Base-by-base conservation (phyloP, 2,888 invertebrate genomes). In the Tetranychus piercei region DNA sequence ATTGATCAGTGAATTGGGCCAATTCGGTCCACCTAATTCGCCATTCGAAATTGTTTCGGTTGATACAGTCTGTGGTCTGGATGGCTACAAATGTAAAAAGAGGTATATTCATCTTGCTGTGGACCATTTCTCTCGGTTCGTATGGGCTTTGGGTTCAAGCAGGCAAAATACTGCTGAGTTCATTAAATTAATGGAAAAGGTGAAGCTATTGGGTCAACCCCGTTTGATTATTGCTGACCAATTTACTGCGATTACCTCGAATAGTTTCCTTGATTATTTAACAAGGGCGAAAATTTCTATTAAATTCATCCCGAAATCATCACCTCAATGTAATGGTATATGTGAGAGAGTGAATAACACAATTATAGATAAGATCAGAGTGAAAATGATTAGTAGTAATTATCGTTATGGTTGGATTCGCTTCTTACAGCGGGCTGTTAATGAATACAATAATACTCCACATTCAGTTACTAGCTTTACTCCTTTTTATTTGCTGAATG, bases 41-140 rank as follows among this genome's bases (percentile, higher is more conserved):
- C 75, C 75, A 9, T 75, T 75, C 45, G 75, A 75, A 7, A 75
- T 75, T 6, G 70, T 75, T 43, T 74, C 71, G 23, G 45, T 75
- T 23, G 75, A 75, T 34, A 75, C 75, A 1, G 23, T 55, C 5
- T 65, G 74, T 18, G 75, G 75, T 3, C 23, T 75, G 1, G 71
- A 15, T 15, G 65, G 67, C 1, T 69, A 72, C 18, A 44, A 44
- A 6, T 75, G 75, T 1, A 9, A 23, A 1, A 75, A 75, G 5
- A 22, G 66, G 23, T 72, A 75, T 44, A 9, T 75, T 2, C 75
- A 75, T 74, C 15, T 75, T 9, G 71, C 74, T 4, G 67, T 64
- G 1, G 65, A 64, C 6, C 15, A 64, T 64, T 64, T 64, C 6
- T 4, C 65, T 18, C 65, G 65, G 75, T 74, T 66, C 22, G 22